A percentile compares a stretch with the other conserved stretches of the same genome.
Conservation (phyloP, 1,140 invertebrate species). For the Conus ventricosus region DNA sequence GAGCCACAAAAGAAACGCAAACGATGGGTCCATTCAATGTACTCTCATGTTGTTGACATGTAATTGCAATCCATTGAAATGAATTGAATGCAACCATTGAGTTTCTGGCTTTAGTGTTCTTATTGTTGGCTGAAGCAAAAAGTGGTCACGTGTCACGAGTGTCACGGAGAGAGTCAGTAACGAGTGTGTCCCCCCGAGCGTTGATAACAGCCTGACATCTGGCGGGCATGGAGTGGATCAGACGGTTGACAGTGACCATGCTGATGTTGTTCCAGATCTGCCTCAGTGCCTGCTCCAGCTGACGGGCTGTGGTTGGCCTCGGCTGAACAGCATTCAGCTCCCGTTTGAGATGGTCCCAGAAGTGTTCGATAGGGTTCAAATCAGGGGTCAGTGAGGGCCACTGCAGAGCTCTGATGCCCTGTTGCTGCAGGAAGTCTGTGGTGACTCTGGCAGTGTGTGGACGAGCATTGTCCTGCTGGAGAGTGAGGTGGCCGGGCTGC, state of each 20-base stretch:
- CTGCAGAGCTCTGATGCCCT: slow-evolving; percentile 5
- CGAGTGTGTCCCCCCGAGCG: too few relatives aligned
- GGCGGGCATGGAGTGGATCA: neutral
- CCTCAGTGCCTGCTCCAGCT: neutral
- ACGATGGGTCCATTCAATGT: too few relatives aligned
- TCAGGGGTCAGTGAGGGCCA: neutral
- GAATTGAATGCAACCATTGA: too few relatives aligned
- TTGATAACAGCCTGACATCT: too few relatives aligned
- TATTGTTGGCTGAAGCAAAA: too few relatives aligned
- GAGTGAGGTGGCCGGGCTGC: neutral
- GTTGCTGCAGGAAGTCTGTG: slow-evolving; percentile 6
- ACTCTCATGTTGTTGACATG: too few relatives aligned
- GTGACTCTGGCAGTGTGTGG: neutral
- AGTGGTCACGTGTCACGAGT: too few relatives aligned
- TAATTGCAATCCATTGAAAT: too few relatives aligned
- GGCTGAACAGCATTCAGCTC: slow-evolving; percentile 5
- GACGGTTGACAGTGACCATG: neutral
- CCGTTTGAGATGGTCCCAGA: neutral
- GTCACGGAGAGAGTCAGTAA: too few relatives aligned
- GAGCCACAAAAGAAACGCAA: too few relatives aligned
- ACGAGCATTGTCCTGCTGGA: slow-evolving; percentile 6
- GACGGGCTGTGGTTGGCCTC: slow-evolving; percentile 3
- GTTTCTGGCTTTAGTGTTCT: too few relatives aligned
- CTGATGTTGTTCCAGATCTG: neutral
- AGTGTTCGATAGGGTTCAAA: neutral